Conservation (phyloP, 2,113 vertebrate species). For the Globicephala melas region DNA sequence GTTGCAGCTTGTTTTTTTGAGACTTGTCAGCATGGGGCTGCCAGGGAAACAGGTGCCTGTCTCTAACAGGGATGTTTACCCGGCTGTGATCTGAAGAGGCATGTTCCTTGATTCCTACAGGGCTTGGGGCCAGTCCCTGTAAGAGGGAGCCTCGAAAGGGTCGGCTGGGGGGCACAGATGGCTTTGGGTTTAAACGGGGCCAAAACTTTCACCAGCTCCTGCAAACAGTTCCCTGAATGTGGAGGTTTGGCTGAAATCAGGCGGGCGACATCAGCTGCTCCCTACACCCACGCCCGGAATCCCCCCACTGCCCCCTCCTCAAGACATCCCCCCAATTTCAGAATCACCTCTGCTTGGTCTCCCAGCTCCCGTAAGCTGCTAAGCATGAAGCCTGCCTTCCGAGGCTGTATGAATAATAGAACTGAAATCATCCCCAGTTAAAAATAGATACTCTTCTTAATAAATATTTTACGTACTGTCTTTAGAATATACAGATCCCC, state of each 20-base stretch:
- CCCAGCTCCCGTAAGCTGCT: not conserved
- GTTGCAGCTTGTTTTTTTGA: not conserved
- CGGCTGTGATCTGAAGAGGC: no score
- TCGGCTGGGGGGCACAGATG: not conserved
- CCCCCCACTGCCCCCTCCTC: not conserved
- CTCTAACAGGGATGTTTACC: not conserved
- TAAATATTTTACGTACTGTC: conserved; percentile 84
- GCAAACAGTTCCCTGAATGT: not conserved
- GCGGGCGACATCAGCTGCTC: fast-evolving
- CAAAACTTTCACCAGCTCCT: not conserved
- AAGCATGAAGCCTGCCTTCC: conserved; percentile 39
- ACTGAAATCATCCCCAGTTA: conserved; percentile 79
- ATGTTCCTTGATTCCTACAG: fast-evolving
- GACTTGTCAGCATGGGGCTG: not conserved
- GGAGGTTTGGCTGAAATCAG: not conserved
- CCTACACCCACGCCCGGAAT: not conserved
- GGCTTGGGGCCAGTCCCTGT: not conserved
- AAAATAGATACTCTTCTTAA: conserved; percentile 81
- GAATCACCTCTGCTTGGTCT: not conserved
- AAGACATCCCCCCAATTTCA: not conserved
- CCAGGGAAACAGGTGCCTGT: fast-evolving
- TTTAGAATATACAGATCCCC: conserved; percentile 70
- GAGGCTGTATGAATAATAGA: conserved; percentile 81
- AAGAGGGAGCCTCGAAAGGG: fast-evolving
- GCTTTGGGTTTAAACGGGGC: not conserved